phyloP scores from a whole-genome alignment of 2,113 vertebrate genomes.

The Agapornis roseicollis region DNA sequence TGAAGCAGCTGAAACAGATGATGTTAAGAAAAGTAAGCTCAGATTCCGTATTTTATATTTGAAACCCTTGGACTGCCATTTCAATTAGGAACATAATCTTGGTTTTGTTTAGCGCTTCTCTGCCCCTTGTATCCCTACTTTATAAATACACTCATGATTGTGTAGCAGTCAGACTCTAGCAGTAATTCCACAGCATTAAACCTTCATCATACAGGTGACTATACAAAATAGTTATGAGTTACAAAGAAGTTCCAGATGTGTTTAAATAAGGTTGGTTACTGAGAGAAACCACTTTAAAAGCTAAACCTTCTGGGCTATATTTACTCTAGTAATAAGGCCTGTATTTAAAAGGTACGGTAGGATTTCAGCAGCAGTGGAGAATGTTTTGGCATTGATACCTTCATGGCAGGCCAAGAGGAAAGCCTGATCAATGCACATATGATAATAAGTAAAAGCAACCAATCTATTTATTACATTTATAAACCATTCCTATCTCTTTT shows the following conservation, averaged over 20 bases:
- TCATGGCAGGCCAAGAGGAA: background rate
- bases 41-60: conserved; percentile 41
- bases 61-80: conserved; percentile 8
- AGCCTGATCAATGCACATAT: background rate
- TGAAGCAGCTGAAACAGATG: conserved; percentile 53
- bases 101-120: conserved; percentile 32
- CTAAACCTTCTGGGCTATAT: background rate
- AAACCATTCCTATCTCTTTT: background rate
- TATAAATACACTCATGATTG: background rate
- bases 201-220: conserved; percentile 25
- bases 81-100: conserved; percentile 49
- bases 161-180: background rate
- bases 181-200: conserved; percentile 43
- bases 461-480: background rate
- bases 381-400: background rate
- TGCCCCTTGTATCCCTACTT: conserved; percentile 18
- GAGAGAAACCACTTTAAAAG: conserved; percentile 36
- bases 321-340: conserved; percentile 20
- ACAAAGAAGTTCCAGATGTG: conserved; percentile 57
- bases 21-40: conserved; percentile 32
- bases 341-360: background rate
- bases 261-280: conserved; percentile 23
- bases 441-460: background rate
- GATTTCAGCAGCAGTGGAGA: background rate
- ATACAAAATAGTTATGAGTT: background rate